Base-by-base conservation (phyloP, 2,888 invertebrate species). In the Deilephila porcellus region DNA sequence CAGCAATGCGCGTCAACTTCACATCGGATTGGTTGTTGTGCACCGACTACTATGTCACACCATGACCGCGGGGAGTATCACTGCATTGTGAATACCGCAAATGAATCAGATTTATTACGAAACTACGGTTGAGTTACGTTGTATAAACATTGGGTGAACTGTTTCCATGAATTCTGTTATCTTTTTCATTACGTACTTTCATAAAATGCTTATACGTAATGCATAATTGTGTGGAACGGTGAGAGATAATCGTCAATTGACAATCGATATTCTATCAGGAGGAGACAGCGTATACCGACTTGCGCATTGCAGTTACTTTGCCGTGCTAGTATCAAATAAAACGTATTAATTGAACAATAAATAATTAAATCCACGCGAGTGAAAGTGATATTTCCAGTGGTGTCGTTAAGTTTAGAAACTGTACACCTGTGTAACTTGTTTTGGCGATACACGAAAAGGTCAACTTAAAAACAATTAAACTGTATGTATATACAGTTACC, bases 21-120 rank as follows among this genome's bases (percentile, higher is more conserved):
- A 45, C 14, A 45, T 11, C 14, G 45, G 11, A 45, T 45, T 11
- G 11, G 11, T 45, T 14, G 3, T 11, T 11, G 1, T 45, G 37
- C 8, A 8, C 8, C 11, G 37, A 45, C 3, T 45, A 11, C 3
- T 3, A 11, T 45, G 14, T 45, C 45, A 45, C 45, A 60, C 25
- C 17, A 62, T 34, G 63, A 63, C 60, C 0, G 11, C 11, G n/a
- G 11, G n/a, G 19, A 63, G 8, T 37, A 34, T 63, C 32, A 64
- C 20, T 11, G 17, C 19, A 20, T 8, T 37, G 20, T 37, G 37
- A 64, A 37, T n/a, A 11, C 1, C n/a, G 8, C 34, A n/a, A 20
- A 64, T 64, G 64, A 64, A 64, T 64, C 64, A 64, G 14, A 20
- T 45, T 37, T n/a, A 64, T 64, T 20, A 64, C n/a, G 45, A 64